Evolutionary conservation across 2,888 invertebrate species (phyloP).

Genomic region (Netelia inedita): DNA sequence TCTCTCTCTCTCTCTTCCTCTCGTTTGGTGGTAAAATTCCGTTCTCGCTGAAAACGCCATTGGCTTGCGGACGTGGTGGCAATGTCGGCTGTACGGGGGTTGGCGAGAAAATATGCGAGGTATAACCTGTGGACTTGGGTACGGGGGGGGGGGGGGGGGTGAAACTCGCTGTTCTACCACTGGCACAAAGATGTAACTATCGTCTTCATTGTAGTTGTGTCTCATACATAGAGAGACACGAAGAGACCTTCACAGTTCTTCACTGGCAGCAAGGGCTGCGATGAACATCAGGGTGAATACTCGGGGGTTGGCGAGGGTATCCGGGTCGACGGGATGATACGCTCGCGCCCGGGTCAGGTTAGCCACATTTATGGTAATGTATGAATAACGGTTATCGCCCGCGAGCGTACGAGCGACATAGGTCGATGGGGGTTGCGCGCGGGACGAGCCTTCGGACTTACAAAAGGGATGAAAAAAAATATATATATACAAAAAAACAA

Average conservation of each 20-base stretch:
- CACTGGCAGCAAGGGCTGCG: background rate
- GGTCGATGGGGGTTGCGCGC: background rate
- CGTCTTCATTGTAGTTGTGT: background rate
- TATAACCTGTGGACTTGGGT: slow-evolving; percentile 33
- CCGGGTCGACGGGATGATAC: slow-evolving; percentile 49
- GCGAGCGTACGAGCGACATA: slow-evolving; percentile 32
- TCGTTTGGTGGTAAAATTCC: slow-evolving; percentile 48
- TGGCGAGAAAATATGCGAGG: slow-evolving; percentile 41
- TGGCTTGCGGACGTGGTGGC: slow-evolving; percentile 44
- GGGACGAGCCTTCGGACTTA: background rate
- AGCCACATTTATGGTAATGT: slow-evolving; percentile 64
- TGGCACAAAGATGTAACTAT: slow-evolving; percentile 16
- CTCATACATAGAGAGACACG: slow-evolving; percentile 1
- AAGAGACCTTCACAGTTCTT: slow-evolving; percentile 1
- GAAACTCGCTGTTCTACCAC: slow-evolving; percentile 37
- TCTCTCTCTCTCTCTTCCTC: slow-evolving; percentile 14
- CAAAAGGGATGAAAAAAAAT: slow-evolving; percentile 17
- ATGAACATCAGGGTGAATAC: slow-evolving; percentile 23
- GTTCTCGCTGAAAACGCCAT: slow-evolving; percentile 54
- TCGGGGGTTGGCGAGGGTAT: slow-evolving; percentile 29
- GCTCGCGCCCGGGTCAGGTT: slow-evolving; percentile 42
- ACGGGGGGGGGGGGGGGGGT: slow-evolving; percentile 11
- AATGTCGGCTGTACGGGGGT: slow-evolving; percentile 23
- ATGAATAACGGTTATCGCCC: slow-evolving; percentile 59
- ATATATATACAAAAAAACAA: background rate